A percentile compares a stretch with the other conserved stretches of the same genome.
These are phyloP conservation scores for Cathartes aura DNA, from an alignment of 2,113 vertebrate genomes.

Conservation along the genomic window DNA sequence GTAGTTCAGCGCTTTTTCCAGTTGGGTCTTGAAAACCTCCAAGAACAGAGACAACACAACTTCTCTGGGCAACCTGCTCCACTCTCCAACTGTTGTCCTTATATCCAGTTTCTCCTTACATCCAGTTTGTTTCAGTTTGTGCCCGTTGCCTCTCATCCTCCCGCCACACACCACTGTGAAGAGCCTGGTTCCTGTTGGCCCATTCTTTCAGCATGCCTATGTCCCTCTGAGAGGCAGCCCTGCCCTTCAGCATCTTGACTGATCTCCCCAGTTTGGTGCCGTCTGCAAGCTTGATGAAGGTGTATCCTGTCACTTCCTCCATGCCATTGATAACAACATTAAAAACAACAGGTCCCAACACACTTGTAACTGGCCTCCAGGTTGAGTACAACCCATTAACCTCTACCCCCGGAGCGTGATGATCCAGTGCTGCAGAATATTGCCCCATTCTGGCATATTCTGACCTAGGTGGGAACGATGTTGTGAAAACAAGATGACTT, in stretches of 20 bases:
- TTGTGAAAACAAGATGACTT: neutral
- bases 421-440: neutral
- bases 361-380: neutral
- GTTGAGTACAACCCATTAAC: neutral
- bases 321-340: neutral
- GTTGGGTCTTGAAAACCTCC: neutral
- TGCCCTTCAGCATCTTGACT: neutral
- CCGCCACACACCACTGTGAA: neutral
- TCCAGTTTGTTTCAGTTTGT: neutral
- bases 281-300: neutral
- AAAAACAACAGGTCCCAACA: neutral
- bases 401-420: fast-evolving
- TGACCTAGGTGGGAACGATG: neutral
- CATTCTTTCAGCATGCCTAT: neutral
- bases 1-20: neutral
- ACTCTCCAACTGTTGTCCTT: neutral
- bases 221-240: neutral
- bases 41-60: neutral
- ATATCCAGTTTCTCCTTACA: neutral
- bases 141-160: neutral
- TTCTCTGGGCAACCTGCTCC: neutral
- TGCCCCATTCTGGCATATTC: neutral
- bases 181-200: neutral
- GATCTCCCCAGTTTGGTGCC: neutral
- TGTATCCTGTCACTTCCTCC: neutral